Evolutionary conservation across 2,113 vertebrate genomes (phyloP), one percentile per base, ranked within the genome.

Genomic region (Tenrec ecaudatus): DNA sequence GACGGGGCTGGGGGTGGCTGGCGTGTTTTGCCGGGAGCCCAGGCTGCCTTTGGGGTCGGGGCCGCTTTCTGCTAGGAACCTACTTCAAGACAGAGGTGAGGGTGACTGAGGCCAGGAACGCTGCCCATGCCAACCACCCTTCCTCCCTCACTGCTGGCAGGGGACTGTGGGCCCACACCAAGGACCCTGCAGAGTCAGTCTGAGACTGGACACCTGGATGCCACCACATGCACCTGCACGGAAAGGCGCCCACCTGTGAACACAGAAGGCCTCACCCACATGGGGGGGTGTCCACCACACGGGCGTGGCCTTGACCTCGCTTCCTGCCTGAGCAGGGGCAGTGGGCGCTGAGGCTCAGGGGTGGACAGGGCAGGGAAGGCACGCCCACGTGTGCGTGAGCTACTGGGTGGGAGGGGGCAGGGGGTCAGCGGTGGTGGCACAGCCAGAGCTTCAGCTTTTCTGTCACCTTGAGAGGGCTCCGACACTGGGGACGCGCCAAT

Each of bases 11-110:
- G 87, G 77, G 17, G 88, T 53, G 0, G 71, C 68, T 4, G 96
- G 71, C 4, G 94, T 81, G 89, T 91, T 89, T 47, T 97, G 95
- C 82, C 97, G 98, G 38, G 98, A 96, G 81, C 94, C 96, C 17
- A 92, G 97, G 71, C 99, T 98, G 17, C 95, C 95, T 43, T 97
- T 98, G 1, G 92, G 58, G 53, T 97, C 92, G 4, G 95, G 96
- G 82, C 97, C 88, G 27, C 98, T 98, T 82, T 99, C 98, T 0
- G 98, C 97, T 36, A 98, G 98, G 97, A 99, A 99, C 96, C 99
- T 99, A 94, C 75, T 92, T 97, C 27, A 88, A 94, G 82, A 95
- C n/a, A 94, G 73, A 95, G 27, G 66, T 69, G 64, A n/a, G 23
- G 4, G 0, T 15, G 40, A 9, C n/a, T 4, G n/a, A 11, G 68